Conservation (phyloP, 2,888 invertebrate species). For the Melanotus villosus region DNA sequence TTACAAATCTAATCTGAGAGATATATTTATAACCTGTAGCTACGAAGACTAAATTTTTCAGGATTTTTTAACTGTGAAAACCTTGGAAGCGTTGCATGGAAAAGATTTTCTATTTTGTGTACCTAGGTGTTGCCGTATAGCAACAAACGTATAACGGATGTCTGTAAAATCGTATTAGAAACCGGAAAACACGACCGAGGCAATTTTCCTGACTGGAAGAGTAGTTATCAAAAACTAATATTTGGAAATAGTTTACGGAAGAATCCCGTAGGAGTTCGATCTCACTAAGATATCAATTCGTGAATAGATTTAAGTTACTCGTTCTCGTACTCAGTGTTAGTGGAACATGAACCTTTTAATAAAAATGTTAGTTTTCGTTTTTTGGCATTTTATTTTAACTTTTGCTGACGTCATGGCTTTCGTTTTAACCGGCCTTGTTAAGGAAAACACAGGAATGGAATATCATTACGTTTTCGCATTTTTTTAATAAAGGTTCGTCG, state of each 20-base stretch:
- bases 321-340: no score
- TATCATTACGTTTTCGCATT: slow-evolving; percentile 1
- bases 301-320: no score
- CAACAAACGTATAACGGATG: slow-evolving; percentile 31
- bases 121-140: slow-evolving; percentile 34
- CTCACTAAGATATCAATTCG: no score
- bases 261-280: not conserved
- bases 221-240: not conserved
- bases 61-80: slow-evolving; percentile 39
- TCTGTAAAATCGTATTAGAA: slow-evolving; percentile 35
- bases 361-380: no score
- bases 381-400: no score
- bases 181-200: not conserved
- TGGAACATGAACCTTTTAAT: no score
- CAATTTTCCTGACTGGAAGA: slow-evolving; percentile 21
- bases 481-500: slow-evolving; percentile 18
- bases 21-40: slow-evolving; percentile 62
- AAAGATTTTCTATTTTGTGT: slow-evolving; percentile 45
- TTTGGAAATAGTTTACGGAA: not conserved
- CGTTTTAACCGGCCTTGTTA: no score
- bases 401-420: no score
- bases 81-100: slow-evolving; percentile 34
- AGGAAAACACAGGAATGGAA: not conserved
- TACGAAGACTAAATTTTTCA: slow-evolving; percentile 54
- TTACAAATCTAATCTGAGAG: slow-evolving; percentile 64